Conservation (phyloP, 2,888 invertebrate genomes). For the Agrilus cyanescens region DNA sequence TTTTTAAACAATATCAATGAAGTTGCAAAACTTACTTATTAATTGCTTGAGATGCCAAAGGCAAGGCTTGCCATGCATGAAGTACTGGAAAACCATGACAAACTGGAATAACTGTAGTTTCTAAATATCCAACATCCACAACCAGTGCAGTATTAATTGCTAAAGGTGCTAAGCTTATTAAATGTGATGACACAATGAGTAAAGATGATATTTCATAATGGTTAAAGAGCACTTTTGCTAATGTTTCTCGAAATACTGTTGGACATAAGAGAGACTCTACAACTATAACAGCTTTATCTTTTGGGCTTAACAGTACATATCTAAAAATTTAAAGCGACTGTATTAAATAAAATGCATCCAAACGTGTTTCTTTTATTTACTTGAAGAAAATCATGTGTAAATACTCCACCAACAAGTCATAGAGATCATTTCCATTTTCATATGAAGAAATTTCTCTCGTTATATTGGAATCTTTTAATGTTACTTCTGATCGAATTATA, state of each 20-base stretch:
- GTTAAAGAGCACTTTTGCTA: slow-evolving; percentile 54
- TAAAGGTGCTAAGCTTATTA: slow-evolving; percentile 72
- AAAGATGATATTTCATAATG: slow-evolving; percentile 72
- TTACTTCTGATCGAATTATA: slow-evolving; percentile 70
- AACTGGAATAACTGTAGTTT: slow-evolving; percentile 70
- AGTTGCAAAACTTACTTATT: slow-evolving; percentile 45
- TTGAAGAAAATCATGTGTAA: slow-evolving; percentile 80
- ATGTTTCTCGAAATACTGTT: slow-evolving; percentile 69
- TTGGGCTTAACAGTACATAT: slow-evolving; percentile 81
- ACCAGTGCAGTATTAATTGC: slow-evolving; percentile 75
- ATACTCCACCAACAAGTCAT: slow-evolving; percentile 78
- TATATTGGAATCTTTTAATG: slow-evolving; percentile 49
- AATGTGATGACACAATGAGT: slow-evolving; percentile 65
- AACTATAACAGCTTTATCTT: slow-evolving; percentile 82
- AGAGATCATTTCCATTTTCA: slow-evolving; percentile 54
- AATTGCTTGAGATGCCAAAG: slow-evolving; percentile 62
- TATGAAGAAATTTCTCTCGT: slow-evolving; percentile 54
- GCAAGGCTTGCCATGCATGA: slow-evolving; percentile 70
- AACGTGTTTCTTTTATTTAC: slow-evolving; percentile 35
- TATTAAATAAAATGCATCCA: slow-evolving; percentile 2
- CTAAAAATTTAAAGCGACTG: slow-evolving; percentile 43
- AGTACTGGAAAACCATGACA: slow-evolving; percentile 80
- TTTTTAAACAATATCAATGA: slow-evolving; percentile 1
- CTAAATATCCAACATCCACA: slow-evolving; percentile 77
- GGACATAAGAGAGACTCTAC: slow-evolving; percentile 82